Base-by-base conservation (phyloP, 2,888 invertebrate species). In the Troides helena region DNA sequence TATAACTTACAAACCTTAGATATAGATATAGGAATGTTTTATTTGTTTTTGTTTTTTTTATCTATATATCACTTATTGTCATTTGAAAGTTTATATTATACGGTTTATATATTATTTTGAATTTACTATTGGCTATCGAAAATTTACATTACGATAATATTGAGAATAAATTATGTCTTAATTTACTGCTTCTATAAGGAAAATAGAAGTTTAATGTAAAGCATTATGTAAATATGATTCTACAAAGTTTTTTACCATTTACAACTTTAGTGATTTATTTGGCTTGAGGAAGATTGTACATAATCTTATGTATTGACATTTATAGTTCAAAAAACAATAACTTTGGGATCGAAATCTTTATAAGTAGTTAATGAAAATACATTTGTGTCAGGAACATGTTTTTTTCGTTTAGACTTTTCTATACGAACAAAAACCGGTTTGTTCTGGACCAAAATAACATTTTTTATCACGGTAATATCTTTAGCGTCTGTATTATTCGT, bases 401-500 rank as follows among this genome's bases (percentile, higher is more conserved):
- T 50, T 46, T 50, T 50, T 50, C 50, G 0, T 50, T 18, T 50
- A 2, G 18, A 17, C 14, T 50, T 18, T 50, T 50, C 5, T 50
- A 50, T 17, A 39, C 18, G 12, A 50, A 50, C 14, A 4, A 17
- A 50, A 50, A 50, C 18, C 14, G 50, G 50, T 50, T 18, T 18
- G 50, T 5, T 14, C 14, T 18, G 17, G 50, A 50, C 17, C 50
- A 50, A 50, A 50, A 50, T 50, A 50, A 46, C 50, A 12, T 17
- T 50, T 50, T 50, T 50, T 50, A 50, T 14, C 50, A 4, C 21
- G 57, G 8, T 57, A 18, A 57, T n/a, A 57, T 57, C 57, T 78
- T 79, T 81, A 75, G 82, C 75, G 74, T 73, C 73, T 72, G 62
- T 72, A 73, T 73, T 75, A 58, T 62, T 71, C 70, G 69, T 73